Evolutionary conservation across 2,797 vertebrate genomes (phyloP).

Genomic region (Squalus acanthias): DNA sequence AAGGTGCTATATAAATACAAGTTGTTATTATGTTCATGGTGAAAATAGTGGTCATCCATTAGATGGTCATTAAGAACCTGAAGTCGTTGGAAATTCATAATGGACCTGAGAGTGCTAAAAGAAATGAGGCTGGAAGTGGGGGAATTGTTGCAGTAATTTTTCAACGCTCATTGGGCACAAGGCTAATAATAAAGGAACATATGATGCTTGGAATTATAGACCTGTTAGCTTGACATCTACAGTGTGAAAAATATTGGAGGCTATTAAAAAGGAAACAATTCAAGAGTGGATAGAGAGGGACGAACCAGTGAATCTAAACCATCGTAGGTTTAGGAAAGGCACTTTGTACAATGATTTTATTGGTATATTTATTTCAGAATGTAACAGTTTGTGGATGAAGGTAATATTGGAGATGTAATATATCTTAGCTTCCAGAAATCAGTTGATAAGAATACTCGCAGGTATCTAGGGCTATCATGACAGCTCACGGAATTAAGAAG

Average conservation of each 20-base stretch:
- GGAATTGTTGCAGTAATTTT: background rate
- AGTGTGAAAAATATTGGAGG: background rate
- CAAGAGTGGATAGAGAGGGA: background rate
- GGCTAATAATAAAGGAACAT: background rate
- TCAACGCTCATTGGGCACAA: slow-evolving; percentile 1
- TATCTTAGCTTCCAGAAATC: background rate
- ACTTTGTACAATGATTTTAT: background rate
- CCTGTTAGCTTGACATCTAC: background rate
- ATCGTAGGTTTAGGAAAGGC: background rate
- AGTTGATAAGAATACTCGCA: background rate
- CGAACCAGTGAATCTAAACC: background rate
- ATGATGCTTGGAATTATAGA: background rate
- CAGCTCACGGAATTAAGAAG: background rate
- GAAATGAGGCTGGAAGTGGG: background rate
- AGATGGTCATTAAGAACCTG: background rate
- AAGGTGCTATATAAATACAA: background rate
- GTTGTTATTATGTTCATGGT: background rate
- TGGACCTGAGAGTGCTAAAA: background rate
- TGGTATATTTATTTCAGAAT: slow-evolving; percentile 4
- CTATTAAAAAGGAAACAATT: background rate
- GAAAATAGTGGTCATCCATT: background rate
- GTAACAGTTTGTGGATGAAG: background rate
- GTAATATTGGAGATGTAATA: background rate
- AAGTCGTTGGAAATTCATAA: background rate
- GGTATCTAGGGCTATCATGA: background rate